Base-by-base conservation (phyloP, 1,140 invertebrate genomes). In the Cydia splendana region DNA sequence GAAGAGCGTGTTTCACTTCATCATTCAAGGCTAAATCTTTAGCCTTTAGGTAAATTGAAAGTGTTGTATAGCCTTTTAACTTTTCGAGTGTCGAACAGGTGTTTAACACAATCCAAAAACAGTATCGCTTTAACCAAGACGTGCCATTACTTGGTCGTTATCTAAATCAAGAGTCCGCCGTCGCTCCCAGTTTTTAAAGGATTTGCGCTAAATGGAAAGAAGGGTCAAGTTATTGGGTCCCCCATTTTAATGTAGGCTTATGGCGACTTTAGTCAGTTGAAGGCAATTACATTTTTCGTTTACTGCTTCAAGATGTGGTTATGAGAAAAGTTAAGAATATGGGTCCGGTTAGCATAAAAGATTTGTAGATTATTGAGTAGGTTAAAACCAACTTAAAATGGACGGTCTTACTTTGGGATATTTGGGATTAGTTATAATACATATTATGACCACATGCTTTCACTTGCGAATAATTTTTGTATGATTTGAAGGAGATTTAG, bases 151-250 rank as follows among this genome's bases (percentile, higher is more conserved):
- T 38, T 38, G 30, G 67, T 71, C 67, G 67, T 71, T 71, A 71
- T 71, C 67, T 71, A 71, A 71, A 71, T 71, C 67, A 71, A 71
- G 67, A 71, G 67, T 38, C 34, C n/a, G 38, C 67, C 30, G 67
- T 38, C 13, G 67, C 67, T 38, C 67, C 34, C 15, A 71, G 67
- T 71, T 71, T 71, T 71, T 71, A 71, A 71, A 71, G 67, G 67
- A 71, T 71, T 71, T 71, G 67, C 34, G 34, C 67, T 71, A 71
- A 71, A 71, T 71, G 67, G 67, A 67, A 71, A 42, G 34, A 34
- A 38, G 67, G 30, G 34, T 38, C 65, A 71, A 71, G 67, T 38
- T 71, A 71, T 71, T 38, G 67, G 67, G 57, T 62, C 57, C 57
- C 57, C 57, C 20, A 62, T 62, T 62, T 62, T 62, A 62, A 62